Percentiles rank a stretch among this genome's conserved stretches.
phyloP scores from a whole-genome alignment of 2,797 vertebrate species.

The Acanthurus leucopareius region DNA sequence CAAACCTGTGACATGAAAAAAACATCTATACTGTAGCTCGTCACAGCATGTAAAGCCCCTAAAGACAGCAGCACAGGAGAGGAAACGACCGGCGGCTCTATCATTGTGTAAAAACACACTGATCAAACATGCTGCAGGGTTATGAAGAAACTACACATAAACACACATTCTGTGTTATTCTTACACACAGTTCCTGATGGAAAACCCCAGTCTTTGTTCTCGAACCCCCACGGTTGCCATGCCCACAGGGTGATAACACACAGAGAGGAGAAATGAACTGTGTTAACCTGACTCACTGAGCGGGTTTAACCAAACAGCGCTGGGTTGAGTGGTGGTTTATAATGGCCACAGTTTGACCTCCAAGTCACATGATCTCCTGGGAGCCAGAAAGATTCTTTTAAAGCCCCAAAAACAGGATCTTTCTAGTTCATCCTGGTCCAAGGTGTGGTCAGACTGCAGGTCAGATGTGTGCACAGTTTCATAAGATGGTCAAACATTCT shows the following conservation, averaged over 20 bases:
- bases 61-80: slow-evolving; percentile 17
- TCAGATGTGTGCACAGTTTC: neutral
- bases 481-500: neutral
- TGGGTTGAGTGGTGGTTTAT: slow-evolving; percentile 15
- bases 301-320: slow-evolving; percentile 66
- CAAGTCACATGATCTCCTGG: slow-evolving; percentile 15
- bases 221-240: slow-evolving; percentile 65
- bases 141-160: slow-evolving; percentile 22
- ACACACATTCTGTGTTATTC: slow-evolving; percentile 46
- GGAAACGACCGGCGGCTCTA: slow-evolving; percentile 19
- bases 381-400: neutral
- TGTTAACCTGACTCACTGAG: slow-evolving; percentile 47
- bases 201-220: slow-evolving; percentile 69
- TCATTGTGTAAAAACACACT: slow-evolving; percentile 35
- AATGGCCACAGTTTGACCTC: slow-evolving; percentile 17
- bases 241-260: slow-evolving; percentile 65
- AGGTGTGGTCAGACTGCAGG: neutral
- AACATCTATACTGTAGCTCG: slow-evolving; percentile 1
- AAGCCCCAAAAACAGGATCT: neutral
- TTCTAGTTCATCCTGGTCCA: too few relatives aligned
- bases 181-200: slow-evolving; percentile 50
- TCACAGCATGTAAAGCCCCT: neutral
- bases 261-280: slow-evolving; percentile 58
- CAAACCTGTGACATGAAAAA: neutral
- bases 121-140: slow-evolving; percentile 42